phyloP scores from a whole-genome alignment of 23 tunicate genomes.

The Trididemnum nubilum region DNA sequence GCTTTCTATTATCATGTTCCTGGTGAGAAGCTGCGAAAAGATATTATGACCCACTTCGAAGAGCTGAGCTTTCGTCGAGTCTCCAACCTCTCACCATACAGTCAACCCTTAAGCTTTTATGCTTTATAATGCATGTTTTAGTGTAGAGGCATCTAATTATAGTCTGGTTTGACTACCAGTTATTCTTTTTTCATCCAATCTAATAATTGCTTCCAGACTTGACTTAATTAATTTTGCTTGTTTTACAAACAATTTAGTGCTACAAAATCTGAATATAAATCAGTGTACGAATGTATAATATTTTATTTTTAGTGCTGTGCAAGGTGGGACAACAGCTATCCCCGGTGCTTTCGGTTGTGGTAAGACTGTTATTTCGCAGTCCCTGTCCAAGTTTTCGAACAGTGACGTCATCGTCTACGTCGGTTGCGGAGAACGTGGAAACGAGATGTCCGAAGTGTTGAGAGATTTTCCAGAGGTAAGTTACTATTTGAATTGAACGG shows the following conservation, averaged over 20 bases:
- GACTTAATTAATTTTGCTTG: too few relatives aligned
- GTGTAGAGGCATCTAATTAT: too few relatives aligned
- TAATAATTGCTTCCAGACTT: too few relatives aligned
- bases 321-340: constrained; percentile 99
- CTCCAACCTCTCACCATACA: not conserved
- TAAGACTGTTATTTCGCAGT: constrained; percentile 97
- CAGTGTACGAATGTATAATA: too few relatives aligned
- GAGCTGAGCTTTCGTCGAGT: not conserved
- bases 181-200: too few relatives aligned
- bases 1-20: not conserved
- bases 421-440: constrained; percentile 99
- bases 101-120: too few relatives aligned
- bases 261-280: too few relatives aligned
- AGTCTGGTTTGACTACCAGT: too few relatives aligned
- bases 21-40: not conserved
- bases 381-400: constrained; percentile 99
- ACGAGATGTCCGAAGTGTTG: constrained; percentile 99
- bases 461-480: constrained; percentile 97
- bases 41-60: not conserved
- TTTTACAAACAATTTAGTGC: too few relatives aligned
- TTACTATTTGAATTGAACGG: not conserved
- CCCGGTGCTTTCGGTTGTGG: constrained; percentile 99
- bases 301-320: constrained; percentile 85
- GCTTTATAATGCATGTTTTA: too few relatives aligned
- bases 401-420: constrained; percentile 96